Conservation (phyloP, 2,797 vertebrate species). For the Anomalospiza imberbis region DNA sequence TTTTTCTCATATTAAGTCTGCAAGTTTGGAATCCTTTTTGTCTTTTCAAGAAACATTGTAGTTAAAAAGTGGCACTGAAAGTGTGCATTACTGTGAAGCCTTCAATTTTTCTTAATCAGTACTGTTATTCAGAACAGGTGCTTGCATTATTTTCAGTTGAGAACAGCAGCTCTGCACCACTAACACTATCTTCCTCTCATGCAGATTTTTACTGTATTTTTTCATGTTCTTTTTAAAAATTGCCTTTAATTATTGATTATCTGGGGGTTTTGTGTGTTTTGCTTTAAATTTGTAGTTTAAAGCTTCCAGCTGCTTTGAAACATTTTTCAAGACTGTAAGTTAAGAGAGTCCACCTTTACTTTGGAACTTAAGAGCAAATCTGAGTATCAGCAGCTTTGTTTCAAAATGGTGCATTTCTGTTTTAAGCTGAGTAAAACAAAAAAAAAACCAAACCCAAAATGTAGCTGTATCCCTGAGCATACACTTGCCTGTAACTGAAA, state of each 20-base stretch:
- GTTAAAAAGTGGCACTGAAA: constrained; percentile 10
- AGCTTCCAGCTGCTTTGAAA: not conserved
- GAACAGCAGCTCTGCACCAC: not conserved
- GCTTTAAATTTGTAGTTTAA: not conserved
- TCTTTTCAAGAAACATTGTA: not conserved
- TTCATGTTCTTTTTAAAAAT: not conserved
- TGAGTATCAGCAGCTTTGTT: not conserved
- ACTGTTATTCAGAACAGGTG: not conserved
- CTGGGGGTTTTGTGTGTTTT: not conserved
- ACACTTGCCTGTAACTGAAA: not conserved
- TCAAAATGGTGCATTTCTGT: not conserved
- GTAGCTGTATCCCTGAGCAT: not conserved
- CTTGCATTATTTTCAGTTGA: not conserved
- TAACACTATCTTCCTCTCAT: not conserved
- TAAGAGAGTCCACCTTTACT: not conserved
- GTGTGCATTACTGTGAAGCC: constrained; percentile 46
- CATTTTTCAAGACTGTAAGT: not conserved
- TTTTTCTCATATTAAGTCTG: not conserved
- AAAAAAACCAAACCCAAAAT: not conserved
- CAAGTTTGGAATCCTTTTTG: not conserved
- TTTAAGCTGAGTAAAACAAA: not conserved
- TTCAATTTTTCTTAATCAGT: not conserved
- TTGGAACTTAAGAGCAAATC: not conserved
- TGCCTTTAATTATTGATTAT: not conserved
- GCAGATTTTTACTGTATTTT: not conserved